Conservation (phyloP, 2,888 invertebrate species). For the Hirudinaria manillensis region DNA sequence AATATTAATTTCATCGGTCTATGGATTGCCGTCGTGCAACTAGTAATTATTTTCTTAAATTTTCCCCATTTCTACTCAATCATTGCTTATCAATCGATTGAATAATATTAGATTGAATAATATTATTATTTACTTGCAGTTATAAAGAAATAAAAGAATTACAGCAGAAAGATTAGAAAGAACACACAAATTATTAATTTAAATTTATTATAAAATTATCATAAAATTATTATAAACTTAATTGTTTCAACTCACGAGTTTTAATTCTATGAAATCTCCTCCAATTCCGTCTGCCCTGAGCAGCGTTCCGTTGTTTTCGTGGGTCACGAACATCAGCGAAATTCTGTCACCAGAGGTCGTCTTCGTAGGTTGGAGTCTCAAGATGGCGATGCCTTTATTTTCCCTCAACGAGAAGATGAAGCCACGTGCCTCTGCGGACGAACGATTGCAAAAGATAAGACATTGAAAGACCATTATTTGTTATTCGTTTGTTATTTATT, state of each 20-base stretch:
- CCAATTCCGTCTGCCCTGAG: slow-evolving; percentile 44
- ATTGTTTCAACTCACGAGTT: slow-evolving; percentile 45
- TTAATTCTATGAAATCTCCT: slow-evolving; percentile 48
- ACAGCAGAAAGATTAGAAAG: too few species aligned
- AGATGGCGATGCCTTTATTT: slow-evolving; percentile 44
- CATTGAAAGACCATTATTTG: not conserved
- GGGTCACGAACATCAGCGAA: slow-evolving; percentile 52
- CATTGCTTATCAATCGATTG: too few species aligned
- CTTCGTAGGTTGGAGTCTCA: slow-evolving; percentile 39
- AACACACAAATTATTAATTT: too few species aligned
- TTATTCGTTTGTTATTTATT: too few species aligned
- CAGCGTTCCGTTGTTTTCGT: slow-evolving; percentile 46
- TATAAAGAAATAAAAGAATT: too few species aligned
- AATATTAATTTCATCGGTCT: too few species aligned
- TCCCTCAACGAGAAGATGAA: slow-evolving; percentile 43
- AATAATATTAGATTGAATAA: too few species aligned
- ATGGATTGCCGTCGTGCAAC: too few species aligned
- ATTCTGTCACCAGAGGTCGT: slow-evolving; percentile 44
- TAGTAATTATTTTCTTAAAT: too few species aligned
- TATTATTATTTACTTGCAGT: too few species aligned
- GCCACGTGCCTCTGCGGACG: slow-evolving; percentile 45
- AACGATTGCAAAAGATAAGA: not conserved
- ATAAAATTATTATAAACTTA: too few species aligned
- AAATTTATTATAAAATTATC: not conserved
- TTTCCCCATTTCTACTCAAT: too few species aligned